Base-by-base conservation (phyloP, 2,113 vertebrate genomes). In the Hucho hucho region DNA sequence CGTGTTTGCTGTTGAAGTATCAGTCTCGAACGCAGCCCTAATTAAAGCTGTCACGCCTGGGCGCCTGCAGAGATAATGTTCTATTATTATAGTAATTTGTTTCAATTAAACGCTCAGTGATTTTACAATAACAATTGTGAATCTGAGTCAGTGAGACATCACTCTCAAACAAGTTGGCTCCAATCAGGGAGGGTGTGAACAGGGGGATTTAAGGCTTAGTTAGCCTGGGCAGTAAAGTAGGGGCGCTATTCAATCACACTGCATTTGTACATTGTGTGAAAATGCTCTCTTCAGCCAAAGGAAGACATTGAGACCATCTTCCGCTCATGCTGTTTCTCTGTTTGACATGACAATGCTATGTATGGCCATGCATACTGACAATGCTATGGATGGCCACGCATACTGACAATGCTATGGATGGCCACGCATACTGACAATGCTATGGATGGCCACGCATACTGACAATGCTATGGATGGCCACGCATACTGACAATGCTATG, bases 61-160 rank as follows among this genome's bases (percentile, higher is more conserved):
- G 87, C 93, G 96, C 96, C 97, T 97, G 95, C 94, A 91, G 97
- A 95, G 97, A 98, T 98, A 98, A 99, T 98, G 96, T 97, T 95
- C 97, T 95, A 97, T 99, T 98, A 99, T 98, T 98, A 98, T 95
- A 95, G 95, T 97, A 96, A 95, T 99, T 99, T 98, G 97, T 99
- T 99, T 98, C 97, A 98, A 99, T 99, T 98, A 98, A 99, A 97
- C 95, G 96, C 97, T 95, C 94, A 92, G 95, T 97, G 97, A 95
- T 97, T 97, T 97, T 96, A 97, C 96, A 97, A 94, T 93, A 98
- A 95, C 97, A 95, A 96, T 94, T 95, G 95, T 95, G 95, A 95
- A 98, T 96, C 96, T 98, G 96, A 92, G 94, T 86, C 91, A 95
- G 93, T 92, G 90, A 94, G 94, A 95, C 94, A 97, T 98, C 96